phyloP scores from a whole-genome alignment of 2,797 vertebrate species.

The Champsocephalus esox region DNA sequence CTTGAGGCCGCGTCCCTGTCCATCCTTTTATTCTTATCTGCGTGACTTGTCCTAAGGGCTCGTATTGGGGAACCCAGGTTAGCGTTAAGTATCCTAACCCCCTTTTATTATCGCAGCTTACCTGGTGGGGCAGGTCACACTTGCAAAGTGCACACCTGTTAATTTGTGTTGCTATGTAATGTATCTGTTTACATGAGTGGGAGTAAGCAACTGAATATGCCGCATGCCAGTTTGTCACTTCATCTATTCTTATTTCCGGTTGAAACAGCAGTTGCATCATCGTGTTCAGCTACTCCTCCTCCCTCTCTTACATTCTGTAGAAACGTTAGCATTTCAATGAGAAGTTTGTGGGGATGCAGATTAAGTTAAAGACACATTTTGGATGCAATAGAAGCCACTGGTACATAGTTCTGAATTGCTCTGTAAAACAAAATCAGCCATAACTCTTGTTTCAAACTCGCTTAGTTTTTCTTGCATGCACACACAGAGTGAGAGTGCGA shows the following conservation, averaged over 20 bases:
- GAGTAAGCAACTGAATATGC: conserved; percentile 46
- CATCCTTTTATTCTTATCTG: too few relatives aligned
- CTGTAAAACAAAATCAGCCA: conserved; percentile 25
- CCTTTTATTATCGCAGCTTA: too few relatives aligned
- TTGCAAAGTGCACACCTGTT: conserved; percentile 55
- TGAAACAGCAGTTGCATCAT: conserved; percentile 29
- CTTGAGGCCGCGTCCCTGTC: too few relatives aligned
- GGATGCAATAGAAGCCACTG: background rate
- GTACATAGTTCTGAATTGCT: conserved; percentile 13
- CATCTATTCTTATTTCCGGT: conserved; percentile 12
- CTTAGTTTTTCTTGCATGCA: conserved; percentile 14
- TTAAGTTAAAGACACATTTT: conserved; percentile 12
- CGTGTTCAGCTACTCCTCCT: conserved; percentile 22
- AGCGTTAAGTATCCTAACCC: too few relatives aligned
- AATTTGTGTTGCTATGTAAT: conserved; percentile 27
- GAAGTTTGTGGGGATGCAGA: background rate
- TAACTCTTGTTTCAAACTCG: conserved; percentile 29
- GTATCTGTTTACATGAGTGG: conserved; percentile 60
- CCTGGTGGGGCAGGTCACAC: too few relatives aligned
- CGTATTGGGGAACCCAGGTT: too few relatives aligned
- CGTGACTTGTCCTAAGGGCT: too few relatives aligned
- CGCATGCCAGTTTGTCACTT: conserved; percentile 25
- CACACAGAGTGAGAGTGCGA: conserved; percentile 1
- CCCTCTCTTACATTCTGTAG: background rate
- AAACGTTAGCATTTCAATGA: conserved; percentile 24